Percentiles rank a stretch among this genome's conserved stretches.
These are phyloP conservation scores for Spodoptera litura DNA, from an alignment of 1,140 invertebrate genomes.

Conservation along the genomic window DNA sequence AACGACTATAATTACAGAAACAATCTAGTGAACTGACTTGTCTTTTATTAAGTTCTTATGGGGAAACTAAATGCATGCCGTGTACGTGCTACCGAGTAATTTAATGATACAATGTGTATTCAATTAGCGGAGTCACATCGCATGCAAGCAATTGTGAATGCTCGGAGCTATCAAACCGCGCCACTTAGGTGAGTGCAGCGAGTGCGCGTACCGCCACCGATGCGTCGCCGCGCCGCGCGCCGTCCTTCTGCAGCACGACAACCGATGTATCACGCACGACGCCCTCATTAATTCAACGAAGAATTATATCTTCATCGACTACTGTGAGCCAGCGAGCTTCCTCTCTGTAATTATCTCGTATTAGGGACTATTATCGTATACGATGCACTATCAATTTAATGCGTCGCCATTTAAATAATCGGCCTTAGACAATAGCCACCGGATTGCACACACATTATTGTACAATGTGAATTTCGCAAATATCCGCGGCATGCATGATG, in stretches of 20 bases:
- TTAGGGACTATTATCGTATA: conserved; percentile 70
- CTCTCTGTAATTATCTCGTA: conserved; percentile 70
- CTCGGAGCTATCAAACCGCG: conserved; percentile 38
- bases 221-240: conserved; percentile 16
- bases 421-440: conserved; percentile 63
- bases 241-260: conserved; percentile 41
- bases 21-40: conserved; percentile 10
- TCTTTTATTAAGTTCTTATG: conserved; percentile 19
- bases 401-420: conserved; percentile 67
- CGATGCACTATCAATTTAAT: conserved; percentile 70
- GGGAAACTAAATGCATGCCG: conserved; percentile 13
- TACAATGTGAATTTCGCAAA: conserved; percentile 59
- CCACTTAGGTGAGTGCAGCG: conserved; percentile 29
- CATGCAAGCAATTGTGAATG: conserved; percentile 56
- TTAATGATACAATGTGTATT: conserved; percentile 48
- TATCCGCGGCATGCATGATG: conserved; percentile 54
- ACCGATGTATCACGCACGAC: conserved; percentile 59
- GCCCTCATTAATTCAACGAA: conserved; percentile 67
- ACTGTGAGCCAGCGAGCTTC: conserved; percentile 55
- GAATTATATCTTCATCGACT: conserved; percentile 74
- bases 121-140: conserved; percentile 51
- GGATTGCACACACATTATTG: conserved; percentile 54
- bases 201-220: conserved; percentile 30
- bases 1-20: conserved; percentile 17
- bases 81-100: conserved; percentile 31